Evolutionary conservation across 2,888 invertebrate species (phyloP).

Genomic region (Priocnemis perturbator): DNA sequence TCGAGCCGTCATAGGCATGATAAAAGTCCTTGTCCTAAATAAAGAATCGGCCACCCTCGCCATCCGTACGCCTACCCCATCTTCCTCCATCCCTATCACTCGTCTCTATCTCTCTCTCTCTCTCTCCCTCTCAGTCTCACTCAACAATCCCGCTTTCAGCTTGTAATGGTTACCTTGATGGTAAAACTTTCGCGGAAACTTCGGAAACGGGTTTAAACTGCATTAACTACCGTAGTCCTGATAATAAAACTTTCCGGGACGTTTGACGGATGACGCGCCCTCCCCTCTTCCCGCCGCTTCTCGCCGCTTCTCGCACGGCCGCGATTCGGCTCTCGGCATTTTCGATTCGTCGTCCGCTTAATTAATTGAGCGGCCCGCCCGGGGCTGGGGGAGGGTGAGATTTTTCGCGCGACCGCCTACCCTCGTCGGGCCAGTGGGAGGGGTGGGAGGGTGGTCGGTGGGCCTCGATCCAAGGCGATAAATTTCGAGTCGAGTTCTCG

Average conservation of each 20-base stretch:
- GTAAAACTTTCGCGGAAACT: conserved; percentile 43
- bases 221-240: conserved; percentile 48
- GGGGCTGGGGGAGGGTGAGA: too few species aligned
- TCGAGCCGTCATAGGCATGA: conserved; percentile 35
- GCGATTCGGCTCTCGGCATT: conserved; percentile 46
- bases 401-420: too few species aligned
- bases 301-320: too few species aligned
- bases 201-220: conserved; percentile 47
- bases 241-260: conserved; percentile 54
- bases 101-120: conserved; percentile 6
- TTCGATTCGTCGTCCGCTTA: conserved; percentile 45
- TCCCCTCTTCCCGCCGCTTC: conserved; percentile 3
- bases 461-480: too few species aligned
- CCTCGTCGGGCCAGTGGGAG: too few species aligned
- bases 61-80: conserved; percentile 1
- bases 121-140: too few species aligned
- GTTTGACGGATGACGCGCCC: conserved; percentile 55
- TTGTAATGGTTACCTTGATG: conserved; percentile 48
- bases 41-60: conserved; percentile 33
- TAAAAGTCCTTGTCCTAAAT: conserved; percentile 43
- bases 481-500: too few species aligned
- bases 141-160: conserved; percentile 33
- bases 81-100: conserved; percentile 9
- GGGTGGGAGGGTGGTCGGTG: too few species aligned
- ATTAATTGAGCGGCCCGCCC: too few species aligned